Percentiles rank a stretch among this genome's conserved stretches.
phyloP scores from a whole-genome alignment of 2,797 vertebrate species.

The Meda fulgida region DNA sequence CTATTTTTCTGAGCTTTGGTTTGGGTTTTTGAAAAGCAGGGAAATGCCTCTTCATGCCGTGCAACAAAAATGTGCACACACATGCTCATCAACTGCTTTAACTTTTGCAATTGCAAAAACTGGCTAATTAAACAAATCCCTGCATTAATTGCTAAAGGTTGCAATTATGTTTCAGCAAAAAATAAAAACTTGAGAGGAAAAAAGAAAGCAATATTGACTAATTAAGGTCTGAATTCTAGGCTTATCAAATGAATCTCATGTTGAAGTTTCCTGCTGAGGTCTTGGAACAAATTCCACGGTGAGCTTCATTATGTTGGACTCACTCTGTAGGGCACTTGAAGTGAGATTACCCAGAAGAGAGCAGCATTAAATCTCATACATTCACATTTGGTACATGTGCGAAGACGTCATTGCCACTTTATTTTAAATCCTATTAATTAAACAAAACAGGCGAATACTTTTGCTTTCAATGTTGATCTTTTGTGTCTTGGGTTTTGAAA shows the following conservation, averaged over 20 bases:
- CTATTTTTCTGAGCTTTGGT: not conserved
- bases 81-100: not conserved
- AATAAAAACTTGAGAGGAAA: not conserved
- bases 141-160: not conserved
- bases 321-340: slow-evolving; percentile 10
- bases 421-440: not conserved
- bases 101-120: not conserved
- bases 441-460: not conserved
- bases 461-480: not conserved
- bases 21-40: slow-evolving; percentile 5
- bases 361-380: not conserved
- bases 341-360: slow-evolving; percentile 12
- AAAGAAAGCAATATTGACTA: not conserved
- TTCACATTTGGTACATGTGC: not conserved
- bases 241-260: not conserved
- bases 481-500: not conserved
- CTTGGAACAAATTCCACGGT: slow-evolving; percentile 4
- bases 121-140: not conserved
- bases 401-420: slow-evolving; percentile 4
- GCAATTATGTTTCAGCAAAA: not conserved
- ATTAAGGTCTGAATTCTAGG: slow-evolving; percentile 12
- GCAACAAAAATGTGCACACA: not conserved
- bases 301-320: not conserved
- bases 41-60: not conserved
- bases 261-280: slow-evolving; percentile 21